Conservation (phyloP, 2,113 vertebrate genomes). For the Peromyscus californicus region DNA sequence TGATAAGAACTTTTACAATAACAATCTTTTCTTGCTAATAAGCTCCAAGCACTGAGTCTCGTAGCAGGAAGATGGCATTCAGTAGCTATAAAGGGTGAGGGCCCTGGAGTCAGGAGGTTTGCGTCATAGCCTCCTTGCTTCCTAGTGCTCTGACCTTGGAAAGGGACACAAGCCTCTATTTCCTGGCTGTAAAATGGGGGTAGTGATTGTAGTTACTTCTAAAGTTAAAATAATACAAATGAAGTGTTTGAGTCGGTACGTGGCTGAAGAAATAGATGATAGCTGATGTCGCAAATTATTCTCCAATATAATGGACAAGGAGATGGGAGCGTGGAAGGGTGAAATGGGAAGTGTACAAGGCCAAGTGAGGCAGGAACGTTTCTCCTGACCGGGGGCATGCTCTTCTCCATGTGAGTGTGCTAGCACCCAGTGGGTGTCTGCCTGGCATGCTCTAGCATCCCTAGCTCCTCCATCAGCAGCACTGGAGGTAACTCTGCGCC, state of each 20-base stretch:
- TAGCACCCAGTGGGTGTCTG: background rate
- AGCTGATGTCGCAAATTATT: background rate
- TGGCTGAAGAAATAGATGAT: background rate
- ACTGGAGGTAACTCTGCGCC: constrained; percentile 24
- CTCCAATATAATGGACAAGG: background rate
- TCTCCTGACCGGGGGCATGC: background rate
- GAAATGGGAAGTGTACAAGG: background rate
- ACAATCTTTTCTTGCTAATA: background rate
- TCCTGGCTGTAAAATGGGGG: constrained; percentile 3
- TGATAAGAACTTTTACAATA: background rate
- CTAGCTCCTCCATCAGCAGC: background rate
- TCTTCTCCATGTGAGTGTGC: background rate
- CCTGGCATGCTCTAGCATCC: background rate
- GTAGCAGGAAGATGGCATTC: background rate
- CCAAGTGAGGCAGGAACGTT: background rate
- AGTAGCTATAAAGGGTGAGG: background rate
- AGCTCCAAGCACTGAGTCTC: background rate
- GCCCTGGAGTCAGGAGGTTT: background rate
- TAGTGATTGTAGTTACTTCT: background rate
- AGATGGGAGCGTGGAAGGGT: background rate
- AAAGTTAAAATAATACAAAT: background rate
- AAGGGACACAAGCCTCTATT: background rate
- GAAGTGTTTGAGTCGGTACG: background rate
- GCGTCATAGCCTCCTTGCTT: background rate
- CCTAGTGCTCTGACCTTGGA: background rate